Base-by-base conservation (phyloP, 2,113 vertebrate species). In the Cebus imitator region DNA sequence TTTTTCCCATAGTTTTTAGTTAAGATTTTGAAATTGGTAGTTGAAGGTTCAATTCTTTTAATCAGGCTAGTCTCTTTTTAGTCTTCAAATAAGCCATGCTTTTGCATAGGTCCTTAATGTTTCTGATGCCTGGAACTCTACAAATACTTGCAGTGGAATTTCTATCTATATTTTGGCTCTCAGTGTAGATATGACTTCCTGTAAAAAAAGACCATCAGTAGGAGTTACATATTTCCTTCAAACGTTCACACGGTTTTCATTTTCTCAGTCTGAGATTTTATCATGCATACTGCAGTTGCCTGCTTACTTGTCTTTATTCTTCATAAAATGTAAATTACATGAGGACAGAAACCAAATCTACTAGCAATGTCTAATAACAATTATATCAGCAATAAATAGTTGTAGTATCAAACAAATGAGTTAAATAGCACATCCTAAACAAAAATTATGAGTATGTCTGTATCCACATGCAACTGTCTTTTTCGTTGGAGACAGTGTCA, bases 1-100 rank as follows among this genome's bases (percentile, higher is more conserved):
- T 57, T 30, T n/a, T 79, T 64, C 61, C 61, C 23, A 21, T 61
- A 61, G 18, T 12, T 81, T 32, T 89, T 90, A 18, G 17, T 57
- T 80, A 94, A 91, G 16, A 57, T 94, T 96, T 88, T 55, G 92
- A 95, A 95, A 68, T 72, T 72, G 10, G 17, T 55, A 58, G 4
- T 61, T 76, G 1, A 89, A 91, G 3, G 0, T 92, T 70, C 13
- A 35, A 0, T 32, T 80, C 17, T 86, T 89, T 75, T 13, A 92
- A 1, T 23, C 13, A 6, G 58, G 11, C 1, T 83, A 30, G n/a
- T 55, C 11, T 30, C 32, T 64, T 43, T 21, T 66, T 80, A n/a
- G 25, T 57, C 14, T 14, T 57, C 79, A 80, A 30, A 50, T 1
- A n/a, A n/a, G 27, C 11, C 5, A 14, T 18, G 7, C 0, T 73